Evolutionary conservation across 1,140 invertebrate genomes (phyloP).

Genomic region (Diachasmimorpha longicaudata): DNA sequence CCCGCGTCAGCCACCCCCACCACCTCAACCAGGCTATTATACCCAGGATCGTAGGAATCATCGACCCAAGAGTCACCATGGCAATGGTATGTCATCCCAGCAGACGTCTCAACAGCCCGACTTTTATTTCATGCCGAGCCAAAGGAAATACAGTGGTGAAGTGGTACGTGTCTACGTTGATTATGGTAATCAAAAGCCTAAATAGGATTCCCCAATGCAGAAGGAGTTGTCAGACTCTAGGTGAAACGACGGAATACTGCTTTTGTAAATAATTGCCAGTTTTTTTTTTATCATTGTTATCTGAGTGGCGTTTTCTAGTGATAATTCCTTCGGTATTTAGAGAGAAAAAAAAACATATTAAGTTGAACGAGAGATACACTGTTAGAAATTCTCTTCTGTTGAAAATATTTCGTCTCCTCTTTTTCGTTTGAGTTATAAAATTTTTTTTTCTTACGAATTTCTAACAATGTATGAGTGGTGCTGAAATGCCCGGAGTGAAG

Average conservation of each 20-base stretch:
- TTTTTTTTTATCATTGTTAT: constrained; percentile 9
- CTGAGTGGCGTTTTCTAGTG: not conserved
- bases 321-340: not conserved
- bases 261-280: not conserved
- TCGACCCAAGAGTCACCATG: constrained; percentile 34
- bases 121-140: constrained; percentile 95
- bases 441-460: not conserved
- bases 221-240: not conserved
- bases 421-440: not conserved
- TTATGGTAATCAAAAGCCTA: constrained; percentile 63
- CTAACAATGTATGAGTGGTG: not conserved
- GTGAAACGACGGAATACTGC: not conserved
- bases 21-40: constrained; percentile 60
- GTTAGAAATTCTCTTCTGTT: not conserved
- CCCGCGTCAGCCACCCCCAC: constrained; percentile 44
- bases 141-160: constrained; percentile 90
- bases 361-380: not conserved
- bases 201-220: constrained; percentile 33
- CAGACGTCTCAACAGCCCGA: constrained; percentile 69
- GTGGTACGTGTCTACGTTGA: constrained; percentile 90
- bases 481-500: not conserved
- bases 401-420: not conserved
- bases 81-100: constrained; percentile 20
- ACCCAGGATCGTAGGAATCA: constrained; percentile 60
- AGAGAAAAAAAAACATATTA: not conserved